Evolutionary conservation across 2,888 invertebrate genomes (phyloP).

Genomic region (Scrobipalpa costella): DNA sequence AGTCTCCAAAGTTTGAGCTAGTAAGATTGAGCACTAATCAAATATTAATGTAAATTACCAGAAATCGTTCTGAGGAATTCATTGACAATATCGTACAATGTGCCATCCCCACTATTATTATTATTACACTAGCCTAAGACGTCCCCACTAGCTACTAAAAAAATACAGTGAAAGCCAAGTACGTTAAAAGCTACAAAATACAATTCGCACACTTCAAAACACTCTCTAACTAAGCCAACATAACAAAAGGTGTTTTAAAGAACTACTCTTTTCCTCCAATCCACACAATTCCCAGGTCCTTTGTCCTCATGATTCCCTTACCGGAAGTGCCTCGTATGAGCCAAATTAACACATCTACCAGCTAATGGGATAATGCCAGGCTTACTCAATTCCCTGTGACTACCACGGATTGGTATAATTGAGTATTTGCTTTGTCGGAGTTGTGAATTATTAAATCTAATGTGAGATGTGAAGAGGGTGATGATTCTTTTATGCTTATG

Average conservation of each 20-base stretch:
- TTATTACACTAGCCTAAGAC: too few relatives aligned
- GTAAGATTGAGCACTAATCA: too few relatives aligned
- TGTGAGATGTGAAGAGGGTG: background rate
- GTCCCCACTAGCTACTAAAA: too few relatives aligned
- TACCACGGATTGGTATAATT: conserved; percentile 11
- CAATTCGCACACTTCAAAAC: too few relatives aligned
- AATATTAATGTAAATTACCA: too few relatives aligned
- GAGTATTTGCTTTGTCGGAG: conserved; percentile 12
- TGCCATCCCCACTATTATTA: too few relatives aligned
- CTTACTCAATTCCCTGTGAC: conserved; percentile 9
- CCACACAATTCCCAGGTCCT: background rate
- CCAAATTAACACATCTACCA: conserved; percentile 8
- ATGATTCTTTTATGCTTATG: background rate
- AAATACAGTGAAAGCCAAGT: too few relatives aligned
- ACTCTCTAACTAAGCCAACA: background rate
- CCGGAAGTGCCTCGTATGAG: conserved; percentile 1
- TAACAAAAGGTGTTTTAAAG: background rate
- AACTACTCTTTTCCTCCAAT: background rate
- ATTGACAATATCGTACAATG: too few relatives aligned
- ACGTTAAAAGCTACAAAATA: too few relatives aligned
- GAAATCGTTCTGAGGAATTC: too few relatives aligned
- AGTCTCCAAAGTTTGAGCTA: too few relatives aligned
- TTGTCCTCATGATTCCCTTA: conserved; percentile 9
- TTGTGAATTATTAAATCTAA: conserved; percentile 9
- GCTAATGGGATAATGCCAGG: conserved; percentile 16